Conservation (phyloP, 2,888 invertebrate genomes). For the Agrilus cyanescens region DNA sequence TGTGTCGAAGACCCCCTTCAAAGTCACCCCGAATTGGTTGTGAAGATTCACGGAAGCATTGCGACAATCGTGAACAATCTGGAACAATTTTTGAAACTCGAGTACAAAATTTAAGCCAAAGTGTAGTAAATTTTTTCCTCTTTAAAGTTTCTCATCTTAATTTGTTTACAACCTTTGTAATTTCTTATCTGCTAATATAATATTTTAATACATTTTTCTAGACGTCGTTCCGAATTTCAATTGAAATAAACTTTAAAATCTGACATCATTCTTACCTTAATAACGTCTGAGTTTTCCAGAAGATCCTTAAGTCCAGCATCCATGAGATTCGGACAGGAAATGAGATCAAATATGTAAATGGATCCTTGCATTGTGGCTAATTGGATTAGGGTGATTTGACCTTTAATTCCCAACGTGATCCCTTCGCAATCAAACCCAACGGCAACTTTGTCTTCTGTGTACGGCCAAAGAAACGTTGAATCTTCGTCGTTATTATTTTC, state of each 20-base stretch:
- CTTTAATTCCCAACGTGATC: slow-evolving; percentile 80
- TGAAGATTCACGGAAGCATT: slow-evolving; percentile 82
- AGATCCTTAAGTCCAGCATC: slow-evolving; percentile 69
- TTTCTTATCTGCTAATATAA: no score
- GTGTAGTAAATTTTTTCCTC: neutral
- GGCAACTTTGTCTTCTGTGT: slow-evolving; percentile 40
- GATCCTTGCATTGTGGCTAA: slow-evolving; percentile 72
- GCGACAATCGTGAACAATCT: slow-evolving; percentile 84
- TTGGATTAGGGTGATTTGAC: slow-evolving; percentile 76
- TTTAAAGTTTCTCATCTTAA: no score
- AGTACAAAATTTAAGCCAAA: neutral
- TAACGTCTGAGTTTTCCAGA: slow-evolving; percentile 66
- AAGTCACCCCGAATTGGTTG: slow-evolving; percentile 72
- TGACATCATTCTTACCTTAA: slow-evolving; percentile 64
- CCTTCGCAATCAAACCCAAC: slow-evolving; percentile 89
- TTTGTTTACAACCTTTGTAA: no score
- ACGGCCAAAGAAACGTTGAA: slow-evolving; percentile 26
- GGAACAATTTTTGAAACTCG: slow-evolving; percentile 16
- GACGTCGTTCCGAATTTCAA: no score
- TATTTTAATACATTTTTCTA: no score
- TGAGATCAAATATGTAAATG: slow-evolving; percentile 78
- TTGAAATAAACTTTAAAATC: no score
- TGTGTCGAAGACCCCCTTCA: slow-evolving; percentile 83
- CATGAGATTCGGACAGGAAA: slow-evolving; percentile 71
- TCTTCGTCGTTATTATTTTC: neutral